A percentile compares a stretch with the other conserved stretches of the same genome.
Conservation (phyloP, 2,113 vertebrate genomes). For the Actenoides hombroni region DNA sequence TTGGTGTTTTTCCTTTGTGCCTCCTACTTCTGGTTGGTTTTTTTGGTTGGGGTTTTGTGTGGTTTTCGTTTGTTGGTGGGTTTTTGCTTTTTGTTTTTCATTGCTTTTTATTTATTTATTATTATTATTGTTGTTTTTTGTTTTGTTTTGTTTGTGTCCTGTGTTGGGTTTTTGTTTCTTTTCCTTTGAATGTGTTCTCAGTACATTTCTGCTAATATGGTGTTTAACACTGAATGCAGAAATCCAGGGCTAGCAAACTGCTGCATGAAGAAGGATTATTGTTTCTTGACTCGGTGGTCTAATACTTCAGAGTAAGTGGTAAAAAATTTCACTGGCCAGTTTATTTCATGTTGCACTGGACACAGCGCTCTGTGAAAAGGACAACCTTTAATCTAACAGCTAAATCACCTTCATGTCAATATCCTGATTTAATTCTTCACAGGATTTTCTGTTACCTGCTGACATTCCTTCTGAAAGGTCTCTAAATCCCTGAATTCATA, state of each 20-base stretch:
- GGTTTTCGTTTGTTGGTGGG: too few relatives aligned
- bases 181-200: not conserved
- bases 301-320: not conserved
- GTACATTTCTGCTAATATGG: not conserved
- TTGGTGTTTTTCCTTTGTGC: not conserved
- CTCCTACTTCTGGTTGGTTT: not conserved
- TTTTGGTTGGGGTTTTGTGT: not conserved
- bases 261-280: not conserved
- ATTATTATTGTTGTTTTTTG: too few relatives aligned
- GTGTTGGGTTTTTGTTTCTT: not conserved
- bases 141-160: not conserved
- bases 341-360: not conserved
- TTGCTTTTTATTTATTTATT: too few relatives aligned
- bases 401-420: constrained; percentile 2
- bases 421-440: constrained; percentile 16
- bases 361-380: not conserved
- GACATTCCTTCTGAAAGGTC: not conserved
- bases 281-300: not conserved
- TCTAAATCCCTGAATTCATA: not conserved
- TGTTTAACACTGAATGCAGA: not conserved
- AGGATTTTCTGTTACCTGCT: not conserved
- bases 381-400: not conserved
- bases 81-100: too few relatives aligned
- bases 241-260: not conserved
- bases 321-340: not conserved